Conservation (phyloP, 2,113 vertebrate genomes). For the Passer domesticus region DNA sequence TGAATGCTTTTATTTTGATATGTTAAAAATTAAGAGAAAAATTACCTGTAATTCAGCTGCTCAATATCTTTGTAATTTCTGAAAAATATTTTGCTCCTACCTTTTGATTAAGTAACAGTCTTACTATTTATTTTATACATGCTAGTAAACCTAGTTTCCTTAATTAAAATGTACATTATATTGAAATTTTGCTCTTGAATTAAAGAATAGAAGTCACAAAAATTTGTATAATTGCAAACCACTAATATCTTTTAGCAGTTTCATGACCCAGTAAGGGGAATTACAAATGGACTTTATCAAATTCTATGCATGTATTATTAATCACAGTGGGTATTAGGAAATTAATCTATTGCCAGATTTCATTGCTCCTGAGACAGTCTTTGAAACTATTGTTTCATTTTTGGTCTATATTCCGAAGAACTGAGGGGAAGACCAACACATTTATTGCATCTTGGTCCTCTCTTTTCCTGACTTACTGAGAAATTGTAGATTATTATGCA, state of each 20-base stretch:
- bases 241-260: neutral
- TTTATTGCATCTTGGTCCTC: slow-evolving; percentile 17
- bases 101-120: neutral
- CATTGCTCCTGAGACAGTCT: neutral
- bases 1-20: neutral
- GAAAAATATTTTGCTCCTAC: neutral
- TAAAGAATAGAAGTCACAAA: neutral
- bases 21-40: neutral
- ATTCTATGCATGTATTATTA: neutral
- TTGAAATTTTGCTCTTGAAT: neutral
- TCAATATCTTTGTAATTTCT: neutral
- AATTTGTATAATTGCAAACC: neutral
- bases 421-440: neutral
- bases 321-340: neutral
- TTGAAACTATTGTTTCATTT: neutral
- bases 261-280: neutral
- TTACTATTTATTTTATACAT: neutral
- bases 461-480: neutral
- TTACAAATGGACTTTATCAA: neutral
- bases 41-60: neutral
- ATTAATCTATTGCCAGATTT: neutral
- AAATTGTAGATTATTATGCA: neutral
- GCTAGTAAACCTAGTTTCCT: neutral
- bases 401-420: neutral
- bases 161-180: neutral